Base-by-base conservation (phyloP, 2,113 vertebrate genomes). In the Carlito syrichta region DNA sequence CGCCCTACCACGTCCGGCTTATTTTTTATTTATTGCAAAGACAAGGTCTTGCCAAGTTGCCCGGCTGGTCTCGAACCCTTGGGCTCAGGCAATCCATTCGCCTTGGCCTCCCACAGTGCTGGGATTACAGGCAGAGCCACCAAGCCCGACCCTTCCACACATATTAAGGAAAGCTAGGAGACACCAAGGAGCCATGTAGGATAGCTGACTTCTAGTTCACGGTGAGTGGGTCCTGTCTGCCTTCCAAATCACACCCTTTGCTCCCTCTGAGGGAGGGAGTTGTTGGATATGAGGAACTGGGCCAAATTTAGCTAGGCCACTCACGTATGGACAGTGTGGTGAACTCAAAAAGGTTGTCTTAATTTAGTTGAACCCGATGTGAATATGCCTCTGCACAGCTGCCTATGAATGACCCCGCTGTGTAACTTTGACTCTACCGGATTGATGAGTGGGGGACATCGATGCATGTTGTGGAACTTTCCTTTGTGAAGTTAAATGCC, bases 181-280 rank as follows among this genome's bases (percentile, higher is more conserved):
- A 99, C 96, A 98, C 98, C 2, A 98, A 99, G 69, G 98, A 45
- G 99, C 99, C 2, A 99, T 99, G 99, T 99, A n/a, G 99, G 90
- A 99, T 99, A 99, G 99, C 99, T 4, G 97, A 98, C 97, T 99
- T 99, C 96, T 99, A 99, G 99, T 98, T 99, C 85, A 99, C 99
- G 89, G 99, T 99, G 97, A 73, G 99, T 98, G n/a, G 6, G 0
- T 4, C 2, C 20, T 14, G 0, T 11, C 27, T 25, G 8, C 16
- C 58, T 85, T 25, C 81, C 32, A 45, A 4, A 63, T 76, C n/a
- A 13, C 8, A 71, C 17, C 17, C 56, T 38, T 89, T 76, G 86
- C 35, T 78, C 40, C 20, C 16, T n/a, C n/a, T 40, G 22, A n/a
- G n/a, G n/a, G n/a, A n/a, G n/a, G n/a, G n/a, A n/a, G n/a, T n/a